Base-by-base conservation (phyloP, 2,113 vertebrate genomes). In the Corapipo altera region DNA sequence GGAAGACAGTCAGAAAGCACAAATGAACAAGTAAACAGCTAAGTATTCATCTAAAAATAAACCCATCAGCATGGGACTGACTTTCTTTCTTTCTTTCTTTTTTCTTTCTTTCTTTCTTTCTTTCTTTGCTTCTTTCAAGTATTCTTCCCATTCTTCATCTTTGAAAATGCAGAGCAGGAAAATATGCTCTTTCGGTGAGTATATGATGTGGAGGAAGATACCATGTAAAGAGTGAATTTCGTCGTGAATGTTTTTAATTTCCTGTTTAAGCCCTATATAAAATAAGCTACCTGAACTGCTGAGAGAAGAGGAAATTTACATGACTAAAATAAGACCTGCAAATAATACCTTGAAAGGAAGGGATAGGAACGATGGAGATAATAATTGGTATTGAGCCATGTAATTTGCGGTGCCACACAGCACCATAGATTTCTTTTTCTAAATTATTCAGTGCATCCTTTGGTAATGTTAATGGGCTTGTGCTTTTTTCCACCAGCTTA, bases 301-400 rank as follows among this genome's bases (percentile, higher is more conserved):
- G 97, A 85, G 91, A 96, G 59, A 94, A 96, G 83, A 97, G 97
- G 96, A 97, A 97, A 97, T 97, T 97, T 97, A 92, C 96, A 95
- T 97, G 67, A 97, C 95, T 96, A 96, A 97, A 97, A 96, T 96
- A 96, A 97, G 88, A 83, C 83, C 93, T 92, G 76, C 67, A 94
- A 95, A 96, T 75, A 97, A 96, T 96, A 96, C 88, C 95, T 96
- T 86, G 81, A 93, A 97, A 94, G 21, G 44, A 32, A 33, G 82
- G 86, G 93, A 85, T 84, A 77, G 44, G 74, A 92, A 85, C 41
- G 85, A 83, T 92, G 46, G 81, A 91, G 91, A 94, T 96, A 93
- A 94, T 91, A 94, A 85, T 48, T 96, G 93, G 87, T 89, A 93
- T 62, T 3, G 2, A 95, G 86, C 88, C 93, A 88, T 78, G 88